Base-by-base conservation (phyloP, 2,113 vertebrate species). In the Megaleporinus macrocephalus region DNA sequence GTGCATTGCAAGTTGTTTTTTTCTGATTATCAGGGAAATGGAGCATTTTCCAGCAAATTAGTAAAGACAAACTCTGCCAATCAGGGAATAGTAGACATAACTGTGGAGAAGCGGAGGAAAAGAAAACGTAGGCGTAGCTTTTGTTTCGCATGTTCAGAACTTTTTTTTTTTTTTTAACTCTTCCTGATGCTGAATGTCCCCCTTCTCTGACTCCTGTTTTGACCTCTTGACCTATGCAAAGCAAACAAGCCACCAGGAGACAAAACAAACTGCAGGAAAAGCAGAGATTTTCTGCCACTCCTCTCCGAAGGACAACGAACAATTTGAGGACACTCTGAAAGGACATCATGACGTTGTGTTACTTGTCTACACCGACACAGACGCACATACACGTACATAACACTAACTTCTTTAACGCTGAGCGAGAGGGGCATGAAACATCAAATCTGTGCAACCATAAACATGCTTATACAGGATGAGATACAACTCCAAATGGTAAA, bases 11-110 rank as follows among this genome's bases (percentile, higher is more conserved):
- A 89, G 88, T 86, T 70, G 72, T 82, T 83, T 87, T 88, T 93
- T 94, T 94, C 92, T 90, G 90, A 94, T 93, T 91, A 94, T 98
- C 97, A 98, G 97, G 97, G 97, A 98, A 96, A 95, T 95, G 93
- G 95, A 96, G 94, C 94, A 92, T 94, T 96, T 93, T 76, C 44
- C 92, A 95, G 90, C 90, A 90, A 95, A 90, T 93, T 91, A 91
- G 89, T 89, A 85, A 86, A 84, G 78, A 91, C 93, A 93, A 95
- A 90, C 91, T 93, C 91, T 95, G 89, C 92, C 88, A 85, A 92
- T 91, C 93, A 94, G 94, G 95, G 93, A 93, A 91, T 88, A 65
- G 65, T 89, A 83, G 90, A 87, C 65, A 61, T 83, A 80, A 83
- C 68, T 82, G 78, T 83, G 79, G 84, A 76, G 72, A 79, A 78